Base-by-base conservation (phyloP, 2,797 vertebrate species). In the Tauraco hartlaubi region DNA sequence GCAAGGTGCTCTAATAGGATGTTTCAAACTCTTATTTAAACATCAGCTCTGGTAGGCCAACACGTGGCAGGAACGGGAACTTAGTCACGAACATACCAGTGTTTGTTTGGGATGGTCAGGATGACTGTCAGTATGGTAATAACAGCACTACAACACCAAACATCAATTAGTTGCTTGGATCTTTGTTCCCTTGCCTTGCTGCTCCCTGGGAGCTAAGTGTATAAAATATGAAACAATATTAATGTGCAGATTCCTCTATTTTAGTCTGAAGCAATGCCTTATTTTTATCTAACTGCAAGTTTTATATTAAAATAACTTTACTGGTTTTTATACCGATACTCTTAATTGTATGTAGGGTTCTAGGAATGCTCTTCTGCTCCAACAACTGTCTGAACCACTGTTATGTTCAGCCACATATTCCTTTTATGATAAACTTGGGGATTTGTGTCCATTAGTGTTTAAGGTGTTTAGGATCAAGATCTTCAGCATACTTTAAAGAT, bases 31-130 rank as follows among this genome's bases (percentile, higher is more conserved):
- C n/a, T 23, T 33, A 55, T 64, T 26, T 46, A 77, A 81, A 56
- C 9, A 19, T 10, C 25, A 48, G 25, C n/a, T 72, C 25, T 26
- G 26, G 21, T 9, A 43, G 67, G 21, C 21, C 56, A 66, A 11
- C 15, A 15, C 1, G 0, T 6, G 33, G 26, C 39, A 64, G 35
- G 41, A 52, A 61, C 0, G 3, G 25, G 28, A 74, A 31, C 5
- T 21, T 15, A 29, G 28, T 56, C n/a, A 48, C 0, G 0, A 52
- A 69, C 19, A 21, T 11, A 58, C 9, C 15, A 7, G 10, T 29
- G 25, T 22, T 26, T 22, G 48, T 39, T 29, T 20, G 31, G 71
- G 33, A 43, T 26, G 6, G n/a, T 17, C 20, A 31, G 37, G 16
- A 3, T 61, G 26, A 31, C 56, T 56, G 17, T 43, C 14, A 71